A percentile compares a stretch with the other conserved stretches of the same genome.
Evolutionary conservation across 1,140 invertebrate genomes (phyloP).

Genomic region (Trichogramma pretiosum): DNA sequence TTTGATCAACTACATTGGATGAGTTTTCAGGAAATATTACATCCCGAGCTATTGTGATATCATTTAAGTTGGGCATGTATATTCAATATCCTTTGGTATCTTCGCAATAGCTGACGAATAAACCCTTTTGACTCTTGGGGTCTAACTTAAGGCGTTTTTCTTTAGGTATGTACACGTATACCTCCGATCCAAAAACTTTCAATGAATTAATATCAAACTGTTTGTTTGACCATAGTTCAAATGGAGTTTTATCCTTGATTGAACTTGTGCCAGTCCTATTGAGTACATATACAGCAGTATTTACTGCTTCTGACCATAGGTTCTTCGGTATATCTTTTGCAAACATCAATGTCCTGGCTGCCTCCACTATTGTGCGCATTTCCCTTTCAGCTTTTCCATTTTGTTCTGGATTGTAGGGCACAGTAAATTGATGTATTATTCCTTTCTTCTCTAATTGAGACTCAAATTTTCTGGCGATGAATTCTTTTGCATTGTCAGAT

Average conservation of each 20-base stretch:
- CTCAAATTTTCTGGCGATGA: background rate
- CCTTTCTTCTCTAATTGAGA: background rate
- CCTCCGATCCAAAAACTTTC: slow-evolving; percentile 19
- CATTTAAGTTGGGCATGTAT: too few relatives aligned
- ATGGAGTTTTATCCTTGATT: slow-evolving; percentile 17
- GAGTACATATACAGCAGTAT: slow-evolving; percentile 33
- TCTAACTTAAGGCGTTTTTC: slow-evolving; percentile 26
- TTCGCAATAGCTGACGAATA: too few relatives aligned
- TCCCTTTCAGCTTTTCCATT: slow-evolving; percentile 38
- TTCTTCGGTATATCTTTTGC: slow-evolving; percentile 24
- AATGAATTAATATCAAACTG: slow-evolving; percentile 20
- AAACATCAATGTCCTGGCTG: slow-evolving; percentile 29
- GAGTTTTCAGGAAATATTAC: too few relatives aligned
- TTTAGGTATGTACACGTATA: slow-evolving; percentile 22
- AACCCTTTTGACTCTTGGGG: too few relatives aligned
- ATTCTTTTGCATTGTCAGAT: slow-evolving; percentile 1
- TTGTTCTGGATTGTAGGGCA: slow-evolving; percentile 16
- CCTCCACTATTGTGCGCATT: slow-evolving; percentile 33
- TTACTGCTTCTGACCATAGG: slow-evolving; percentile 40
- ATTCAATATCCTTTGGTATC: too few relatives aligned
- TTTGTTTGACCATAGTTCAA: slow-evolving; percentile 19
- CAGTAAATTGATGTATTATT: background rate
- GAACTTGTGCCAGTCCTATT: slow-evolving; percentile 26
- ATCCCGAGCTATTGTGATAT: too few relatives aligned
- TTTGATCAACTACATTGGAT: too few relatives aligned